Conservation (phyloP, 2,888 invertebrate genomes). For the Colostygia pectinataria region DNA sequence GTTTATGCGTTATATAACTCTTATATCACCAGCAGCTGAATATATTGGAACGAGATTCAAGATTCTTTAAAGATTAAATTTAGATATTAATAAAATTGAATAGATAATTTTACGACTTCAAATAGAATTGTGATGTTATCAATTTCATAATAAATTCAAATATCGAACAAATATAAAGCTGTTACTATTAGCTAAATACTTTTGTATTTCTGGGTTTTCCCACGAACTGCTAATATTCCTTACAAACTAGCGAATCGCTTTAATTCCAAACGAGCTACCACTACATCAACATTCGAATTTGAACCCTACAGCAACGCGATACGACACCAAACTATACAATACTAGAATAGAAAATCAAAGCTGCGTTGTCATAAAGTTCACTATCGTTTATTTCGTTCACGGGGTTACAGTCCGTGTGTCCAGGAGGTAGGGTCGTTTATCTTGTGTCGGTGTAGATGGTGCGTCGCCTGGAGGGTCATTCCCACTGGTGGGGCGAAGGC, state of each 20-base stretch:
- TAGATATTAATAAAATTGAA: conserved; percentile 11
- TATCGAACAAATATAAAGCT: conserved; percentile 18
- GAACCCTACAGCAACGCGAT: conserved; percentile 18
- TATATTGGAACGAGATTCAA: conserved; percentile 21
- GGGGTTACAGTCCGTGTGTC: conserved; percentile 3
- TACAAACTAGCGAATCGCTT: conserved; percentile 9
- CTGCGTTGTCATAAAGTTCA: conserved; percentile 18
- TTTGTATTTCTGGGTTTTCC: conserved; percentile 5
- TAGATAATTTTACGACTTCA: conserved; percentile 5
- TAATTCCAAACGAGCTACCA: conserved; percentile 8
- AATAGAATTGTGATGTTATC: conserved; percentile 20
- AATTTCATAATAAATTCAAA: conserved; percentile 4
- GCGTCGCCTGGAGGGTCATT: conserved; percentile 86
- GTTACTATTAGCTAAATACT: conserved; percentile 12
- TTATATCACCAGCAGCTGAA: conserved; percentile 4
- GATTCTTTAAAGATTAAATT: conserved; percentile 5
- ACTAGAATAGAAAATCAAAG: conserved; percentile 12
- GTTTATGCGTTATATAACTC: not conserved
- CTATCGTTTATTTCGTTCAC: not conserved
- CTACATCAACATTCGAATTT: conserved; percentile 17
- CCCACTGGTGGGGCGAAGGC: conserved; percentile 99
- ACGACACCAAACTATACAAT: conserved; percentile 9
- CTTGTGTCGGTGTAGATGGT: conserved; percentile 56
- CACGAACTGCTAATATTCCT: conserved; percentile 4
- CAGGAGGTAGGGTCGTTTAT: conserved; percentile 39